Percentiles rank a stretch among this genome's conserved stretches.
Evolutionary conservation across 2,888 invertebrate species (phyloP).

Genomic region (Empis livida): DNA sequence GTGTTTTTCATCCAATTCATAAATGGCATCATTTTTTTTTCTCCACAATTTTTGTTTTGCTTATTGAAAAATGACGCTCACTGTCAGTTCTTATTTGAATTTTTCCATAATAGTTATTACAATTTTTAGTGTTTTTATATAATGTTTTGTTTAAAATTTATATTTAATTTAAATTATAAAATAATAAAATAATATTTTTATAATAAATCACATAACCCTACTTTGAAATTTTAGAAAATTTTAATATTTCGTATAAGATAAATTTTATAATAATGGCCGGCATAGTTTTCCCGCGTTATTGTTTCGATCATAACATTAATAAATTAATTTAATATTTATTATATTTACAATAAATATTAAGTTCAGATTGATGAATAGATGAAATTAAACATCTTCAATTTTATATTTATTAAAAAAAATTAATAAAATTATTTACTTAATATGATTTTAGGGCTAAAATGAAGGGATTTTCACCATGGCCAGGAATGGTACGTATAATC

Average conservation of each 20-base stretch:
- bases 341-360: background rate
- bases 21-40: background rate
- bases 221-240: background rate
- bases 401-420: background rate
- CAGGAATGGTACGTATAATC: slow-evolving; percentile 75
- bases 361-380: background rate
- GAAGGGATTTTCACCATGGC: slow-evolving; percentile 96
- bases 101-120: background rate
- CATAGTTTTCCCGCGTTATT: background rate
- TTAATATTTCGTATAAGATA: background rate
- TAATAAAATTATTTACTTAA: background rate
- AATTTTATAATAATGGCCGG: background rate
- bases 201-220: background rate
- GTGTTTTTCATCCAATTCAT: background rate
- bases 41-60: background rate
- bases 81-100: background rate
- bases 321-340: background rate
- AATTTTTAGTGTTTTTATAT: background rate
- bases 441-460: slow-evolving; percentile 81
- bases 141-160: background rate
- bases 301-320: background rate
- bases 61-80: background rate
- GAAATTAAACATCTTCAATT: background rate
- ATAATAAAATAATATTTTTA: background rate
- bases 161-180: background rate